A percentile compares a stretch with the other conserved stretches of the same genome.
Evolutionary conservation across 1,140 invertebrate genomes (phyloP).

Genomic region (Drosophila erecta): DNA sequence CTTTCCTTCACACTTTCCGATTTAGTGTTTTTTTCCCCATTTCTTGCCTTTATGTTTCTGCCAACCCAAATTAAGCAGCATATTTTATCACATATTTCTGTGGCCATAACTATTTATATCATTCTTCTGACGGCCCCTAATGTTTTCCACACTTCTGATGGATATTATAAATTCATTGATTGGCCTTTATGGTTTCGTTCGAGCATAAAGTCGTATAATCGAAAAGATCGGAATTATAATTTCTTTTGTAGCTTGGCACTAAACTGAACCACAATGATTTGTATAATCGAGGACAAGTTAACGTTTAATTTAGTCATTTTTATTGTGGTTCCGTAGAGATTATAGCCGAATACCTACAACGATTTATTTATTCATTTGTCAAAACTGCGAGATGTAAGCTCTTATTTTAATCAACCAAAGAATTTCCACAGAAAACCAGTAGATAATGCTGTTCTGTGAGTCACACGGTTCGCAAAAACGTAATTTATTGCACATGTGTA

Average conservation of each 20-base stretch:
- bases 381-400: no score
- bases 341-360: neutral
- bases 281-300: slow-evolving; percentile 30
- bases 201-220: slow-evolving; percentile 41
- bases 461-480: neutral
- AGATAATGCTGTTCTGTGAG: neutral
- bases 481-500: slow-evolving; percentile 37
- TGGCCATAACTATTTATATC: slow-evolving; percentile 36
- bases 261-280: slow-evolving; percentile 4
- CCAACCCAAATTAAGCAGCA: slow-evolving; percentile 49
- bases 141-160: slow-evolving; percentile 78
- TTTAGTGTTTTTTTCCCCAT: slow-evolving; percentile 52
- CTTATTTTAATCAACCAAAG: no score
- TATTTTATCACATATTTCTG: slow-evolving; percentile 56
- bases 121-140: slow-evolving; percentile 56
- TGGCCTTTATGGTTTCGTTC: slow-evolving; percentile 57
- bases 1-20: slow-evolving; percentile 72
- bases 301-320: slow-evolving; percentile 43
- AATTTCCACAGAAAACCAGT: no score
- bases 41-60: slow-evolving; percentile 43
- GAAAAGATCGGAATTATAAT: slow-evolving; percentile 15
- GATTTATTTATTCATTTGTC: no score
- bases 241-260: slow-evolving; percentile 12
- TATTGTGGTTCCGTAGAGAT: neutral
- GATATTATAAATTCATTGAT: slow-evolving; percentile 78